Conservation (phyloP, 2,113 vertebrate genomes). For the Colius striatus region DNA sequence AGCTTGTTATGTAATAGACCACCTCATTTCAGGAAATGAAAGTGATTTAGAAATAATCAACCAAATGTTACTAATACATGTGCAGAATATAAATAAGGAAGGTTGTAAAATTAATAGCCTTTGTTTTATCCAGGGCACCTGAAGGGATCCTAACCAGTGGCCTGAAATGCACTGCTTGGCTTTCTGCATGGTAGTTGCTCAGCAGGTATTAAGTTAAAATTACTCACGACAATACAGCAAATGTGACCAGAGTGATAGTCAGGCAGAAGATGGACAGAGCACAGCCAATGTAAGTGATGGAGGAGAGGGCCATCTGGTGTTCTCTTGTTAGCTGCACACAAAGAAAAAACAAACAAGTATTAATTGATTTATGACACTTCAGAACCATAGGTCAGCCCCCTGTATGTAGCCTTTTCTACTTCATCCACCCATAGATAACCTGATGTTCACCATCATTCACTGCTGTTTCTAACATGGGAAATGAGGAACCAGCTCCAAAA, state of each 20-base stretch:
- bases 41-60: conserved; percentile 22
- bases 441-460: background rate
- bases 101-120: conserved; percentile 48
- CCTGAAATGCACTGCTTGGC: background rate
- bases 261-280: conserved; percentile 93
- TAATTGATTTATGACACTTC: background rate
- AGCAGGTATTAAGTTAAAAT: background rate
- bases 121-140: conserved; percentile 28
- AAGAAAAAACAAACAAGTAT: background rate
- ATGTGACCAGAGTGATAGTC: conserved; percentile 90
- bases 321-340: conserved; percentile 79
- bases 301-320: conserved; percentile 94
- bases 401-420: background rate
- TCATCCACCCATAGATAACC: rapidly evolving
- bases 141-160: background rate
- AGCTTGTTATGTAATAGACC: conserved; percentile 8
- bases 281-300: conserved; percentile 94
- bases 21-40: conserved; percentile 21
- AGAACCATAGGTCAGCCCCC: background rate
- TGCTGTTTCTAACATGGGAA: background rate
- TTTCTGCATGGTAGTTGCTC: background rate
- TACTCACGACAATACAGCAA: conserved; percentile 96
- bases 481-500: background rate
- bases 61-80: conserved; percentile 33
- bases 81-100: conserved; percentile 41